Percentiles rank a stretch among this genome's conserved stretches.
phyloP scores from a whole-genome alignment of 2,888 invertebrate species.

The Thera britannica region DNA sequence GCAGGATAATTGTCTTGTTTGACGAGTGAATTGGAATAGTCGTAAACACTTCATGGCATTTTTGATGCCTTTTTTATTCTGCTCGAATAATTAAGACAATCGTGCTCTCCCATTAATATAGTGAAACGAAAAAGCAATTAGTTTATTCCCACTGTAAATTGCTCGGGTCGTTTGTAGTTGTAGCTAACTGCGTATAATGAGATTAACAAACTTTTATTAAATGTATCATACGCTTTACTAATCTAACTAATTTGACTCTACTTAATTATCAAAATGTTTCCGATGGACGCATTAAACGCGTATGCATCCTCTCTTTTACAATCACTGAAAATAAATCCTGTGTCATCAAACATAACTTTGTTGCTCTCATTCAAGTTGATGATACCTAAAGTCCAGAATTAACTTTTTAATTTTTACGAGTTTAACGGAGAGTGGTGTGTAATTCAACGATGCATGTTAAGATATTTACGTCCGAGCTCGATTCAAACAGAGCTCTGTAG shows the following conservation, averaged over 20 bases:
- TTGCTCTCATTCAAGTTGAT: constrained; percentile 32
- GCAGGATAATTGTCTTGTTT: constrained; percentile 52
- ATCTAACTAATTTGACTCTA: constrained; percentile 11
- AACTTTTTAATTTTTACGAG: constrained; percentile 49
- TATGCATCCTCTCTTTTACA: constrained; percentile 45
- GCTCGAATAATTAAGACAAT: background rate
- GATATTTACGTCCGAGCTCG: constrained; percentile 37
- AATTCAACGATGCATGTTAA: constrained; percentile 32
- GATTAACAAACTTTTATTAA: constrained; percentile 10
- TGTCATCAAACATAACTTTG: constrained; percentile 43
- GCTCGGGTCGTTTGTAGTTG: background rate
- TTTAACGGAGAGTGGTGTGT: constrained; percentile 28
- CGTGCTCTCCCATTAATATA: constrained; percentile 12
- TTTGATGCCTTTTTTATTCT: constrained; percentile 11
- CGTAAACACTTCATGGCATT: constrained; percentile 5
- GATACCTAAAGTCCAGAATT: constrained; percentile 41
- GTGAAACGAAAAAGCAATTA: constrained; percentile 4
- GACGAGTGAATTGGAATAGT: constrained; percentile 30
- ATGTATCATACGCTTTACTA: constrained; percentile 6
- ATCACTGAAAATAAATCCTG: constrained; percentile 47
- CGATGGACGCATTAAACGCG: constrained; percentile 28
- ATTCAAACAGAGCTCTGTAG: constrained; percentile 10
- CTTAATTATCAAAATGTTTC: constrained; percentile 20
- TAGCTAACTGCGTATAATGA: constrained; percentile 3
- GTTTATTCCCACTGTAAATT: constrained; percentile 12